Base-by-base conservation (phyloP, 2,888 invertebrate genomes). In the Drosophila limbata region DNA sequence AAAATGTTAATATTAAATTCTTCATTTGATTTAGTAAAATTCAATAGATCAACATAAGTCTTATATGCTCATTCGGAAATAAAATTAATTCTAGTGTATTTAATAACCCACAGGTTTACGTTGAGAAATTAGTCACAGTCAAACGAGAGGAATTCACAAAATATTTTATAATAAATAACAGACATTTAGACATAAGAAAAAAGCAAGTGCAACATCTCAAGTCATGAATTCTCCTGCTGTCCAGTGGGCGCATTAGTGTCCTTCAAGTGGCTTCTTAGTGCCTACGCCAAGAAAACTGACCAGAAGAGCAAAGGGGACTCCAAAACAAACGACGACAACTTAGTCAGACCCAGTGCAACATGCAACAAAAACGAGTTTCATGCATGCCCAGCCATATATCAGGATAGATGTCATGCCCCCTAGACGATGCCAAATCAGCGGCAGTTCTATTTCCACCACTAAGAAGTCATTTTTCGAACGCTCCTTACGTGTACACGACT, bases 341-440 rank as follows among this genome's bases (percentile, higher is more conserved):
- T 77, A 67, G 68, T 70, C 67, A 71, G 76, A 69, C 73, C 69
- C 67, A 68, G 69, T 73, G 69, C 64, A 77, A 71, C 61, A 73
- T 73, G 77, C 63, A 73, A 72, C 65, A 78, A 77, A 81, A 83
- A 76, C 31, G 77, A 79, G 84, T 85, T 81, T 71, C 86, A 80
- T 88, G 80, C 81, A 80, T 83, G 84, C 74, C 79, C 80, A 71
- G 75, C 78, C 77, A 85, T 90, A 90, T 87, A 89, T 90, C 81
- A 90, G 88, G 81, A 88, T 90, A 83, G 79, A 70, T 84, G 89
- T 84, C 90, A 84, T 48, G 70, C 59, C 55, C 69, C 35, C 50
- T 59, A 59, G 77, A 62, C 69, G 60, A 45, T 61, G 69, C 52
- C 74, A 37, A 79, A 77, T 79, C 79, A 76, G 73, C 31, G 48